phyloP scores from a whole-genome alignment of 2,888 invertebrate genomes.

The Tipula vernalis region DNA sequence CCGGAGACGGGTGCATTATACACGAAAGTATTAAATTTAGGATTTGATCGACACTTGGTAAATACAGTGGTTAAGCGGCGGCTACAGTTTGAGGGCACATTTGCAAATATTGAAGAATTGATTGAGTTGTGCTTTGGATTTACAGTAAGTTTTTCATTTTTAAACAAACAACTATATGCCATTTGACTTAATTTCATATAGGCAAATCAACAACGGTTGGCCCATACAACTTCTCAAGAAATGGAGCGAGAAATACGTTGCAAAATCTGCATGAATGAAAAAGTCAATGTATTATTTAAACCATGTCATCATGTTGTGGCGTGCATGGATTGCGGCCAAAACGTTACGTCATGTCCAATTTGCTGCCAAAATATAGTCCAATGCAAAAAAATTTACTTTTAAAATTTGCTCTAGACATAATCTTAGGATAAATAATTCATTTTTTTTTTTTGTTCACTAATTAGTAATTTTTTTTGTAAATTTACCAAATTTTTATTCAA shows the following conservation, averaged over 20 bases:
- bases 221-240: neutral
- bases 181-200: neutral
- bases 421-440: no score
- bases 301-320: neutral
- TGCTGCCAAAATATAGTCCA: neutral
- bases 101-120: neutral
- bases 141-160: neutral
- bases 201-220: neutral
- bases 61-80: neutral
- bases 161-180: neutral
- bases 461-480: no score
- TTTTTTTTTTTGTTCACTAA: no score
- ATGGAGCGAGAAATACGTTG: neutral
- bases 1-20: neutral
- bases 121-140: neutral
- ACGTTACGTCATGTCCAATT: neutral
- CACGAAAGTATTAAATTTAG: neutral
- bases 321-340: neutral
- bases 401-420: neutral
- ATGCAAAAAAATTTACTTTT: neutral
- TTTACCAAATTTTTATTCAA: neutral
- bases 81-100: neutral
- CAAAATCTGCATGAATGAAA: neutral
- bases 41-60: neutral
- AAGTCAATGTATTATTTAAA: neutral